phyloP scores from a whole-genome alignment of 2,113 vertebrate genomes.

The Synchiropus splendidus region DNA sequence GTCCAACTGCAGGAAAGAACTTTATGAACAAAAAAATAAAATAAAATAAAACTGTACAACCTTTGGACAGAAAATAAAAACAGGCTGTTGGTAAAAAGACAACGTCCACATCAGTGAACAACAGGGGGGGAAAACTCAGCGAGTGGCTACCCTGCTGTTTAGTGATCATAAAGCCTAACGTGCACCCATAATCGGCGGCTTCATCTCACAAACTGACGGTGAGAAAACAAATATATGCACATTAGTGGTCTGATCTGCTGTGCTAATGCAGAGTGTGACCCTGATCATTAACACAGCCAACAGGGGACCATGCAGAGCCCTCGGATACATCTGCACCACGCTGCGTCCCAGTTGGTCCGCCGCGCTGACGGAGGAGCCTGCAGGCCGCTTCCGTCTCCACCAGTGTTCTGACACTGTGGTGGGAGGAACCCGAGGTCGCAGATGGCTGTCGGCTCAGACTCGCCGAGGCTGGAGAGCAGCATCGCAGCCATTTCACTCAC shows the following conservation, averaged over 20 bases:
- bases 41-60: no score
- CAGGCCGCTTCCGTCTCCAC: neutral
- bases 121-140: no score
- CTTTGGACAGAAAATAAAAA: neutral
- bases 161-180: no score
- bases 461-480: slow-evolving; percentile 5
- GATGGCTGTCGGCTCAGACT: slow-evolving; percentile 19
- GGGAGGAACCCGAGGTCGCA: slow-evolving; percentile 28
- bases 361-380: slow-evolving; percentile 3
- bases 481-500: slow-evolving; percentile 16
- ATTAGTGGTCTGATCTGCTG: no score
- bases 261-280: slow-evolving; percentile 11
- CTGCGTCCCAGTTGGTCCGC: slow-evolving; percentile 37
- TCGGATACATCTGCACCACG: slow-evolving; percentile 20
- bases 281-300: slow-evolving; percentile 21
- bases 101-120: no score
- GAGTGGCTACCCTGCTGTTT: no score
- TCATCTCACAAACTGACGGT: no score
- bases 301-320: slow-evolving; percentile 9
- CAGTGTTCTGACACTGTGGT: slow-evolving; percentile 17
- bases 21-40: no score
- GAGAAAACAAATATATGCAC: no score
- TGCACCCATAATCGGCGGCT: no score
- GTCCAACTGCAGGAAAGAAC: no score
- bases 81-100: no score